Evolutionary conservation across 2,113 vertebrate genomes (phyloP).

Genomic region (Pristiophorus japonicus): DNA sequence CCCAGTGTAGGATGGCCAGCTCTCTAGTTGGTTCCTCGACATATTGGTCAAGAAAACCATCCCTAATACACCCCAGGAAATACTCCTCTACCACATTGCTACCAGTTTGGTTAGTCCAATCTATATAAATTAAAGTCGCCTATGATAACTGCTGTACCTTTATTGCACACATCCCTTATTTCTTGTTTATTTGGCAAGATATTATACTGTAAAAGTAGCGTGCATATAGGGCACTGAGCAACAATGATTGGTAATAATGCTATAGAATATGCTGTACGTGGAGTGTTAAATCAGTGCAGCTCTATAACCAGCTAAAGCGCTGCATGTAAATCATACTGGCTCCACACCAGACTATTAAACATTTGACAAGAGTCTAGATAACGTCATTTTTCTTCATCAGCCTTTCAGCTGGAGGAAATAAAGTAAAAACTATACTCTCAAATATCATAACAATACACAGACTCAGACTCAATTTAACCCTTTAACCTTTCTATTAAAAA

Average conservation of each 20-base stretch:
- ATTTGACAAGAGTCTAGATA: conserved; percentile 53
- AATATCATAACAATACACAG: conserved; percentile 53
- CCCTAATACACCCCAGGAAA: too few species aligned
- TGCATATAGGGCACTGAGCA: neutral
- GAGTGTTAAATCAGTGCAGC: neutral
- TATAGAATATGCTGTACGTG: neutral
- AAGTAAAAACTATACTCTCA: conserved; percentile 52
- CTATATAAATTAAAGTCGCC: too few species aligned
- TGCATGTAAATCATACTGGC: conserved; percentile 52
- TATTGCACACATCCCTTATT: too few species aligned
- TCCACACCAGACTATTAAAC: conserved; percentile 43
- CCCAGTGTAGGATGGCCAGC: too few species aligned
- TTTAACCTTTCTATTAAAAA: conserved; percentile 49
- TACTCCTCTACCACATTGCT: too few species aligned
- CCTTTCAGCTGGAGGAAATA: conserved; percentile 52
- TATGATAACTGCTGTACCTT: too few species aligned
- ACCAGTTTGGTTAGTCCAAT: too few species aligned
- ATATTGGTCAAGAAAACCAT: too few species aligned
- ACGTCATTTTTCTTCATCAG: conserved; percentile 54
- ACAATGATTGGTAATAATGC: neutral
- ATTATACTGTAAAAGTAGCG: neutral
- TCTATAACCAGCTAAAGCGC: neutral
- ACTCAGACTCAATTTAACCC: conserved; percentile 52
- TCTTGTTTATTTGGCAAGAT: too few species aligned
- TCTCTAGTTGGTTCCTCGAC: too few species aligned